Base-by-base conservation (phyloP, 2,797 vertebrate genomes). In the Notolabrus celidotus region DNA sequence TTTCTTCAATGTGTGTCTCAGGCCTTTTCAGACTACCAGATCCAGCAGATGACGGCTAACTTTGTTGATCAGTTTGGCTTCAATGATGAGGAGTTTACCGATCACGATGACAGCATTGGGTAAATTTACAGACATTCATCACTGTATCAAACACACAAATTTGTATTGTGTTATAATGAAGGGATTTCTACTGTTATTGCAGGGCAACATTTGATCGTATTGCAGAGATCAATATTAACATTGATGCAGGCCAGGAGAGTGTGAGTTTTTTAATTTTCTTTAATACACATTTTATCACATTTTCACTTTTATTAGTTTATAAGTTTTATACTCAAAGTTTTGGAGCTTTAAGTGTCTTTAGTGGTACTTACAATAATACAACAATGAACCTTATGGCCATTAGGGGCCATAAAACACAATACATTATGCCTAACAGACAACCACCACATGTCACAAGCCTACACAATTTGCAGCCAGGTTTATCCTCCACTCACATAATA, bases 31-130 rank as follows among this genome's bases (percentile, higher is more conserved):
- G 98, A 99, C 87, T 99, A 99, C 90, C 98, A 99, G 93, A 96
- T 99, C 84, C 98, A 99, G 82, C 98, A 99, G 93, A 99, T 99
- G 97, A 98, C 98, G 0, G 96, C 98, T 0, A 97, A 95, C 80
- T 99, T 99, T 27, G 96, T 97, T 74, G 98, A 99, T 93, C 98
- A 99, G 91, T 99, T 99, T 61, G 98, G 98, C 82, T 99, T 99
- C 76, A 99, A 97, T 0, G 97, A 99, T 0, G 97, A 99, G 80
- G 97, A 99, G 79, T 99, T 99, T 75, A 96, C 95, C 22, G 97
- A 99, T 85, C 97, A 97, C 31, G 97, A 98, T 0, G 97, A 98
- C 87, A 96, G 95, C 38, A 96, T 98, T 79, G 97, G 96, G 96
- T 99, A 89, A 92, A 90, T 72, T 0, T 56, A 56, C 3, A 25